Evolutionary conservation across 2,113 vertebrate genomes (phyloP).

Genomic region (Cromileptes altivelis): DNA sequence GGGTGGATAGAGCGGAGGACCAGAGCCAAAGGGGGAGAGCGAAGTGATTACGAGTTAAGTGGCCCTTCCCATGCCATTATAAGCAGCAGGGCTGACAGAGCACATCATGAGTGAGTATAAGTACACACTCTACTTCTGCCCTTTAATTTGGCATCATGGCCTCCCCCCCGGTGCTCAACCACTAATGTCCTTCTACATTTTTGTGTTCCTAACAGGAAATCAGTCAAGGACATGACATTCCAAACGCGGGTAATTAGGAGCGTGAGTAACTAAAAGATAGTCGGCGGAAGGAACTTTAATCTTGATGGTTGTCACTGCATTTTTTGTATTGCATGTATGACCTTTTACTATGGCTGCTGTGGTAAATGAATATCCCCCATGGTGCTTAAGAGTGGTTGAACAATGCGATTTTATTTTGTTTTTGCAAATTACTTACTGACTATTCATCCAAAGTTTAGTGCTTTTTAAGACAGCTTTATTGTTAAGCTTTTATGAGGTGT

Average conservation of each 20-base stretch:
- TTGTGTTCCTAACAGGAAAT: conserved; percentile 65
- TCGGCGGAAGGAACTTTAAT: not conserved
- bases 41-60: conserved; percentile 85
- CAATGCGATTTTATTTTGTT: too few relatives aligned
- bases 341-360: too few relatives aligned
- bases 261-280: not conserved
- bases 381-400: too few relatives aligned
- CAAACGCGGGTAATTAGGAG: conserved; percentile 40
- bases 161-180: conserved; percentile 63
- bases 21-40: conserved; percentile 64
- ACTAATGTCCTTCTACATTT: conserved; percentile 75
- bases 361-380: too few relatives aligned
- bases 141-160: conserved; percentile 79
- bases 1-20: conserved; percentile 40
- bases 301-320: not conserved
- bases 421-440: too few relatives aligned
- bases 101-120: conserved; percentile 76
- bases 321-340: not conserved
- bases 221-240: conserved; percentile 44
- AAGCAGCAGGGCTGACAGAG: conserved; percentile 77
- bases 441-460: too few relatives aligned
- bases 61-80: conserved; percentile 82
- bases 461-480: too few relatives aligned
- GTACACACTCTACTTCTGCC: conserved; percentile 78
- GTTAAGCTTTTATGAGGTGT: too few relatives aligned